phyloP scores from a whole-genome alignment of 2,113 vertebrate species.

The Garra rufa region DNA sequence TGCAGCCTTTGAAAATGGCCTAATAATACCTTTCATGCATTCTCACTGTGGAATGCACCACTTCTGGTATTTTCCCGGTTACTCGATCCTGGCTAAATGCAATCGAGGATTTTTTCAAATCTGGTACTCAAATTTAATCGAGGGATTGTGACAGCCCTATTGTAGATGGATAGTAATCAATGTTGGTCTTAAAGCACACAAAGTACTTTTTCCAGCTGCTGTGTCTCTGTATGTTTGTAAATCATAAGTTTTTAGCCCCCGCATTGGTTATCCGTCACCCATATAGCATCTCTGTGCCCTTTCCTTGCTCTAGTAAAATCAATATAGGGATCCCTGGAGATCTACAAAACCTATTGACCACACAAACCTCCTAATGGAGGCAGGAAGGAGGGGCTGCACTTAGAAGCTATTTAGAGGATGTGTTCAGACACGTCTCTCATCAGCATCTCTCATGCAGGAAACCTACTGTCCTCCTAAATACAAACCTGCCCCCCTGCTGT shows the following conservation, averaged over 20 bases:
- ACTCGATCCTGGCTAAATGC: too few relatives aligned
- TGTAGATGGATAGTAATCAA: not conserved
- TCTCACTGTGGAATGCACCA: too few relatives aligned
- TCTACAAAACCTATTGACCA: slow-evolving; percentile 69
- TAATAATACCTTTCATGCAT: too few relatives aligned
- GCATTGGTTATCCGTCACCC: not conserved
- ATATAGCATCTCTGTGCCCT: slow-evolving; percentile 41
- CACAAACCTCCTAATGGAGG: slow-evolving; percentile 75
- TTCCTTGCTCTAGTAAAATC: slow-evolving; percentile 65
- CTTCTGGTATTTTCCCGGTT: too few relatives aligned
- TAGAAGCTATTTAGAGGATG: slow-evolving; percentile 72
- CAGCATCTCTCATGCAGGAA: not conserved
- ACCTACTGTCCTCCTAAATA: not conserved
- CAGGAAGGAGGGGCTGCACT: slow-evolving; percentile 72
- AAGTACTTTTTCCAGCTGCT: not conserved
- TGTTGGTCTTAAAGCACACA: not conserved
- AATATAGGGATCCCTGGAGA: slow-evolving; percentile 68
- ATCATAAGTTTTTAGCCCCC: not conserved
- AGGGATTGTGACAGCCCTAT: too few relatives aligned
- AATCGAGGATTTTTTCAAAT: too few relatives aligned
- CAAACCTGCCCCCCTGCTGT: not conserved
- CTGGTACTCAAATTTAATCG: too few relatives aligned
- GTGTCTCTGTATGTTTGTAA: not conserved
- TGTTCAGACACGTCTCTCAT: slow-evolving; percentile 46
- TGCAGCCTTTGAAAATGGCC: too few relatives aligned